Percentiles rank a stretch among this genome's conserved stretches.
These are phyloP conservation scores for Philypnodon macrostomus DNA, from an alignment of 2,797 vertebrate species.

Conservation along the genomic window DNA sequence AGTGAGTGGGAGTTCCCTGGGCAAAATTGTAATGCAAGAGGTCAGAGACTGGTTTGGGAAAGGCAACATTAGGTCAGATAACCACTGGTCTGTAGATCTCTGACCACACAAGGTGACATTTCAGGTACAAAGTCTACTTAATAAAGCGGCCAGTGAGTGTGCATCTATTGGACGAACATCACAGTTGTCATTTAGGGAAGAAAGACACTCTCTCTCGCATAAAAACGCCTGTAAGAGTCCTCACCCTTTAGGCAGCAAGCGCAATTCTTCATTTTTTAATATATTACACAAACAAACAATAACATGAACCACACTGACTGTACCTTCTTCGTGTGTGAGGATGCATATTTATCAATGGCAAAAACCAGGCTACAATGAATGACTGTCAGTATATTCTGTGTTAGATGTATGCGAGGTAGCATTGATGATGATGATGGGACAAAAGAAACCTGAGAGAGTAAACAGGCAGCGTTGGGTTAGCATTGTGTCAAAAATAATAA, in stretches of 20 bases:
- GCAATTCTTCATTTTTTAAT: conserved; percentile 17
- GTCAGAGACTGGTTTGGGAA: too few relatives aligned
- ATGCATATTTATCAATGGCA: conserved; percentile 18
- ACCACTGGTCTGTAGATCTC: too few relatives aligned
- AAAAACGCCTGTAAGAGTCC: conserved; percentile 15
- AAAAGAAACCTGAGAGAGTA: conserved; percentile 59
- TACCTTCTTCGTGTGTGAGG: conserved; percentile 30
- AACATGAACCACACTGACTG: conserved; percentile 13
- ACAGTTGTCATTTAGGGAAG: conserved; percentile 13
- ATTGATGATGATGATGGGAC: conserved; percentile 40
- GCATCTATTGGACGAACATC: too few relatives aligned
- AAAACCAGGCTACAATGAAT: conserved; percentile 18
- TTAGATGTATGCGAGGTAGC: conserved; percentile 62
- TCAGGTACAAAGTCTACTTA: too few relatives aligned
- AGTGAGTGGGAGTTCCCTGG: too few relatives aligned
- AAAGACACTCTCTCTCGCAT: conserved; percentile 43
- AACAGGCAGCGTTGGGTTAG: conserved; percentile 58
- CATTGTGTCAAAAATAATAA: conserved; percentile 34
- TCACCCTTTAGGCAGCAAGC: conserved; percentile 8
- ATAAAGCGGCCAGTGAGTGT: too few relatives aligned
- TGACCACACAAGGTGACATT: too few relatives aligned
- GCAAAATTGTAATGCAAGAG: too few relatives aligned
- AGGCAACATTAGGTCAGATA: too few relatives aligned
- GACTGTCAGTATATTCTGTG: conserved; percentile 19
- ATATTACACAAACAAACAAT: conserved; percentile 17